Evolutionary conservation across 1,140 invertebrate genomes (phyloP).

Genomic region (Monochamus saltuarius): DNA sequence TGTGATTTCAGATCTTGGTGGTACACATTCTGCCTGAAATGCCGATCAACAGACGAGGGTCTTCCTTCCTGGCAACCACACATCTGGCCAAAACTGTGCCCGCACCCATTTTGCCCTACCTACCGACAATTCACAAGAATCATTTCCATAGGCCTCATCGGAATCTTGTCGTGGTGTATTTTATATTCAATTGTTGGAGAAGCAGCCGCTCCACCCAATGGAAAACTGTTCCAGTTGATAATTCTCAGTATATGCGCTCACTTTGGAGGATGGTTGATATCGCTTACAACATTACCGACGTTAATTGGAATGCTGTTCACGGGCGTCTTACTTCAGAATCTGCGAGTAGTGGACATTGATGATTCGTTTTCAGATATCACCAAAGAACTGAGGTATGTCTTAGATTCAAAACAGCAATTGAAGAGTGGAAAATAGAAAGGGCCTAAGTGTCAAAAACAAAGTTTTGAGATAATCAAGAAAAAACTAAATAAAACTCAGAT

Average conservation of each 20-base stretch:
- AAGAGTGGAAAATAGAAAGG: too few relatives aligned
- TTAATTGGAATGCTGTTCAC: conserved; percentile 85
- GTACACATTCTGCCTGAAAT: conserved; percentile 69
- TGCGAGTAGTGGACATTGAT: conserved; percentile 70
- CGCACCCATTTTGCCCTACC: conserved; percentile 77
- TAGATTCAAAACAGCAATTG: too few relatives aligned
- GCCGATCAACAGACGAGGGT: conserved; percentile 65
- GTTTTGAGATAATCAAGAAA: too few relatives aligned
- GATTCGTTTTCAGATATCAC: conserved; percentile 63
- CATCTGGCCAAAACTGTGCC: conserved; percentile 73
- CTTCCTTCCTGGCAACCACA: conserved; percentile 75
- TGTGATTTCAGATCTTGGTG: conserved; percentile 66
- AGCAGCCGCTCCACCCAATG: conserved; percentile 70
- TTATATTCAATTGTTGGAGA: conserved; percentile 72
- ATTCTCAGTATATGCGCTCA: conserved; percentile 73
- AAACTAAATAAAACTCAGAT: too few relatives aligned
- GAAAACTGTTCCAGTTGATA: conserved; percentile 78
- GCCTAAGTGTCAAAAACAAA: too few relatives aligned
- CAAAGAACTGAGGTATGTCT: conserved; percentile 64
- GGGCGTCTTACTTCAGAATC: conserved; percentile 76
- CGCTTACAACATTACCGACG: conserved; percentile 76
- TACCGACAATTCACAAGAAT: conserved; percentile 75
- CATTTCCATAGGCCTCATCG: conserved; percentile 63
- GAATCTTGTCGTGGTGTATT: conserved; percentile 73
- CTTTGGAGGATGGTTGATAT: conserved; percentile 77